Conservation (phyloP, 2,888 invertebrate species). For the Melipona beecheii region DNA sequence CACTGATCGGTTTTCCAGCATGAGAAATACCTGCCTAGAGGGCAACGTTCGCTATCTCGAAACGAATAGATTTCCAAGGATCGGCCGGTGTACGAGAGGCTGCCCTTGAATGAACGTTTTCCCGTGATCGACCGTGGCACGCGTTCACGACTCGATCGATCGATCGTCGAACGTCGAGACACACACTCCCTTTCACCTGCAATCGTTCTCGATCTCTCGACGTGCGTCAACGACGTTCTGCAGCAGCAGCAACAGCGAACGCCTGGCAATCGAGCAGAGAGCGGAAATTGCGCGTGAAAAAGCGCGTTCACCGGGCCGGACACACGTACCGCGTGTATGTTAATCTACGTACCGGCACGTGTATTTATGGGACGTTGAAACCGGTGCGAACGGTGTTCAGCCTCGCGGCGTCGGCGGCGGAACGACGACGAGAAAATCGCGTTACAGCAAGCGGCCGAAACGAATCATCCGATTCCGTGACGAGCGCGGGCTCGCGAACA, state of each 20-base stretch:
- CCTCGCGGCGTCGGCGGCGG: constrained; percentile 5
- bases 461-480: constrained; percentile 63
- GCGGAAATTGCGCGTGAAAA: constrained; percentile 39
- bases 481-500: constrained; percentile 43
- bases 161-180: constrained; percentile 35
- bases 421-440: constrained; percentile 60
- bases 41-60: constrained; percentile 22
- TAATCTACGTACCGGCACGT: neutral
- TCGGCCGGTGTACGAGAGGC: neutral
- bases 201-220: constrained; percentile 32
- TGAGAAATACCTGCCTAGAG: constrained; percentile 43
- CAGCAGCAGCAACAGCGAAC: neutral
- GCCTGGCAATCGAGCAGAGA: neutral
- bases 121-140: neutral
- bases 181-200: constrained; percentile 53
- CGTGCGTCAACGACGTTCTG: neutral
- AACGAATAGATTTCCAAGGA: constrained; percentile 21
- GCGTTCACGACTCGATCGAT: constrained; percentile 16
- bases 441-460: constrained; percentile 61
- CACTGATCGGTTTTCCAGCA: constrained; percentile 18
- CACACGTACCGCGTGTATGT: constrained; percentile 40
- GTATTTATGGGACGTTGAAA: constrained; percentile 49
- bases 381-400: constrained; percentile 32
- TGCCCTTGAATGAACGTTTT: neutral
- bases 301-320: constrained; percentile 11